These are phyloP conservation scores for Spisula solida DNA, from an alignment of 2,888 invertebrate genomes.

Conservation along the genomic window DNA sequence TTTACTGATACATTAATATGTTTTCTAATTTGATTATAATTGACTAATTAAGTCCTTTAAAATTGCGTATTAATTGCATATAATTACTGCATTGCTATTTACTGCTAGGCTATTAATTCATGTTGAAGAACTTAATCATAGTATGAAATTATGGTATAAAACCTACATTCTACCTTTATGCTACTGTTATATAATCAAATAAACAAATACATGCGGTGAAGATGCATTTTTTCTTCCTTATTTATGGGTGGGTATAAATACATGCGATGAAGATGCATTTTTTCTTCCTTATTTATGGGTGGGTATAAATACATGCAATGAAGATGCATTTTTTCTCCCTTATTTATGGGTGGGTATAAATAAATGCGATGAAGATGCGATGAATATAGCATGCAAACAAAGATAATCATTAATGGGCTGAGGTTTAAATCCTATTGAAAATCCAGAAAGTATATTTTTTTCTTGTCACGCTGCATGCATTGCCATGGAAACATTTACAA, in stretches of 20 bases:
- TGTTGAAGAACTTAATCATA: not conserved
- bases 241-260: conserved; percentile 20
- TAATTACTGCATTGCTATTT: conserved; percentile 21
- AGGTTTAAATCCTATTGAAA: conserved; percentile 20
- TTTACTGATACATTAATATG: not conserved
- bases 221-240: not conserved
- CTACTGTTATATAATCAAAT: not conserved
- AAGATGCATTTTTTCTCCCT: conserved; percentile 1
- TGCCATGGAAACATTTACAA: conserved; percentile 43
- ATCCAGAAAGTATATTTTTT: conserved; percentile 44
- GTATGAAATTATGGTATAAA: not conserved
- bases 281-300: not conserved
- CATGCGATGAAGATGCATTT: conserved; percentile 28
- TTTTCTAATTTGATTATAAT: conserved; percentile 22
- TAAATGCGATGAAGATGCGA: conserved; percentile 31
- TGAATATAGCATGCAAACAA: conserved; percentile 21
- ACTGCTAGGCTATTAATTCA: not conserved
- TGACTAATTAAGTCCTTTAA: conserved; percentile 7
- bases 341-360: conserved; percentile 13
- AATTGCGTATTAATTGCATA: conserved; percentile 16
- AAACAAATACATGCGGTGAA: not conserved
- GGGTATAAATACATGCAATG: conserved; percentile 29
- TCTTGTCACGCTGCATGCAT: conserved; percentile 38
- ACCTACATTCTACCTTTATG: conserved; percentile 14
- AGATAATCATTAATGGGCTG: not conserved